Conservation (phyloP, 1,140 invertebrate genomes). For the Radopholus similis region DNA sequence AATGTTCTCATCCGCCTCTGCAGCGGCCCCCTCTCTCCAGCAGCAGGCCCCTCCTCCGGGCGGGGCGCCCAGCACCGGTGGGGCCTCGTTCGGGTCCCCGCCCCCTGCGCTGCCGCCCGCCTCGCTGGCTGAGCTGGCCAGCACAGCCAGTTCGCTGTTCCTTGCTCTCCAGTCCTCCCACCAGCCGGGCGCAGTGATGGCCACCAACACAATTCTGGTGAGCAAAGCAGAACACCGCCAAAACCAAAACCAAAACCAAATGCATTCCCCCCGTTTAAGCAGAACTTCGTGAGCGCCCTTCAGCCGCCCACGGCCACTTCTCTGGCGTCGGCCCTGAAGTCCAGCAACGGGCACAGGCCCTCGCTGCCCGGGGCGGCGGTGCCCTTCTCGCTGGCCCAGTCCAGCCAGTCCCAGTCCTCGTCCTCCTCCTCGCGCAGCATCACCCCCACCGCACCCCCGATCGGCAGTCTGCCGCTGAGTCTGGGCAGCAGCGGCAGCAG, state of each 20-base stretch:
- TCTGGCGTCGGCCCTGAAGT: background rate
- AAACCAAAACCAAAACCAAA: too few species aligned
- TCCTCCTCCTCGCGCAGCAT: slow-evolving; percentile 1
- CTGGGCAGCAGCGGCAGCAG: background rate
- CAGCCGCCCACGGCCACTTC: background rate
- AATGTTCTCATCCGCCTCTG: too few species aligned
- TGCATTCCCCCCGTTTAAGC: too few species aligned
- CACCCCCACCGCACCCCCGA: background rate
- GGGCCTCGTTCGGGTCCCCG: background rate
- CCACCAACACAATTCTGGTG: slow-evolving; percentile 14
- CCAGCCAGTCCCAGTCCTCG: background rate
- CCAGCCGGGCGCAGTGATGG: slow-evolving; percentile 14
- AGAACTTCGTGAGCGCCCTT: slow-evolving; percentile 13
- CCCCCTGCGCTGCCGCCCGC: background rate
- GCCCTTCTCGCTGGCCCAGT: background rate
- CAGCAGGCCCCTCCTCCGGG: too few species aligned
- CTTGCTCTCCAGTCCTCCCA: slow-evolving; percentile 9
- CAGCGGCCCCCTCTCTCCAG: too few species aligned
- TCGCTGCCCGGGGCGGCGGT: background rate
- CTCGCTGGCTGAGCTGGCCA: slow-evolving; percentile 14
- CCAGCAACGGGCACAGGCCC: background rate
- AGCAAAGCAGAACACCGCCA: background rate
- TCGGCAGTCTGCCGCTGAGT: background rate
- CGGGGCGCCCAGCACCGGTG: too few species aligned
- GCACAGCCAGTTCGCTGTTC: slow-evolving; percentile 3